Evolutionary conservation across 2,888 invertebrate genomes (phyloP), one percentile per base, ranked within the genome.

Genomic region (Lysandra bellargus): DNA sequence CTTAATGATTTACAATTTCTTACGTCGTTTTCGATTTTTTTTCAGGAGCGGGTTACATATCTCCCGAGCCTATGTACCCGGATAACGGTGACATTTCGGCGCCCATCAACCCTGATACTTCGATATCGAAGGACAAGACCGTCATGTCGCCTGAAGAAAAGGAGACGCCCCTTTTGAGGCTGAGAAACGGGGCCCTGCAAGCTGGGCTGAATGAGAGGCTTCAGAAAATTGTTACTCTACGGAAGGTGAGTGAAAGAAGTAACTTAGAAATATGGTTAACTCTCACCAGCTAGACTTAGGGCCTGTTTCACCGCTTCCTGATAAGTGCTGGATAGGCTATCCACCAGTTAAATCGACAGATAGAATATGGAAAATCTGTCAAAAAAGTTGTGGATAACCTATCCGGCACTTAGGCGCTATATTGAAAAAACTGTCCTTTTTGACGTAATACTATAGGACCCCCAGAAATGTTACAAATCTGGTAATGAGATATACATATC

Each of bases 131-230:
- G 81, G 90, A 89, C 53, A 74, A 74, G 6, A 86, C 81, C 78
- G 83, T 85, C 79, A 85, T 85, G 14, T 83, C 87, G 79, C 81
- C 81, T 3, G 79, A 82, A 64, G 87, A 88, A 79, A 90, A 90
- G 80, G 90, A 89, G 49, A 94, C 93, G 64, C 95, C 95, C 1
- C 86, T 96, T 57, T 90, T 96, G 85, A 90, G 95, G 84, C 91
- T 97, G 77, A 92, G 96, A 84, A 97, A 97, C 84, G 97, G 97
- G 44, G 96, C 96, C 75, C 89, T 97, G 53, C 96, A 96, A 84
- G 95, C 95, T 4, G 96, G 96, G 0, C 95, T 97, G 33, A 95
- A 95, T 78, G 95, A 95, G 81, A 93, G 95, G 83, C 92, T 97
- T 78, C 93, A 93, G 73, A 95, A 95, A 84, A 90, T 95, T 85